A percentile compares a stretch with the other conserved stretches of the same genome.
Conservation (phyloP, 2,888 invertebrate genomes). For the Eristalis tenax region DNA sequence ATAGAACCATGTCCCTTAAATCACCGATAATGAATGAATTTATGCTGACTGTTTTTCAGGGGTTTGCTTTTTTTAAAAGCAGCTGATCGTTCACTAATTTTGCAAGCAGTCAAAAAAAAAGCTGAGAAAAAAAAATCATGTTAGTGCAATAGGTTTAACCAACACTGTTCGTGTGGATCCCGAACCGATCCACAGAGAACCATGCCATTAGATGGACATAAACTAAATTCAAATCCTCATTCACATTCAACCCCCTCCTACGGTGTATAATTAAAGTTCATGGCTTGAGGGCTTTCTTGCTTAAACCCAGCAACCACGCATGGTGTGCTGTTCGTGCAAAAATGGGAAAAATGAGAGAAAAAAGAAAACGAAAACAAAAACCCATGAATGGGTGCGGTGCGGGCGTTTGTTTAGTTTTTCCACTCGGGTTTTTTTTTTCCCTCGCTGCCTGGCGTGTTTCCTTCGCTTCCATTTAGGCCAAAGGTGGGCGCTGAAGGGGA, state of each 20-base stretch:
- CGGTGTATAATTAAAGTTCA: slow-evolving; percentile 64
- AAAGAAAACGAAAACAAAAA: slow-evolving; percentile 6
- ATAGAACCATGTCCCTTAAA: too few species aligned
- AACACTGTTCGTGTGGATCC: background rate
- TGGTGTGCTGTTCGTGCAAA: slow-evolving; percentile 35
- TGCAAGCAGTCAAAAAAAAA: too few species aligned
- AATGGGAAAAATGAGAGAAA: slow-evolving; percentile 10
- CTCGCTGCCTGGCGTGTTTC: slow-evolving; percentile 5
- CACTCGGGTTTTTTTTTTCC: slow-evolving; percentile 3
- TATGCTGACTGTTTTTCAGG: too few species aligned
- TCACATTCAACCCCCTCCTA: slow-evolving; percentile 5
- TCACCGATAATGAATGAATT: too few species aligned
- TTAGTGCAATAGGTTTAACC: background rate
- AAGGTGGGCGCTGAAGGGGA: background rate
- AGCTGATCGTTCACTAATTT: too few species aligned
- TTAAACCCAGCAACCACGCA: slow-evolving; percentile 37
- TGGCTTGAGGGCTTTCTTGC: slow-evolving; percentile 57
- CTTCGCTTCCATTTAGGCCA: slow-evolving; percentile 34
- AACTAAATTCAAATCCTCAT: background rate
- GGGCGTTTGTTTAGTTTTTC: slow-evolving; percentile 48
- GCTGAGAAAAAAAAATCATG: background rate
- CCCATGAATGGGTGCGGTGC: slow-evolving; percentile 45
- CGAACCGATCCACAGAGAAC: background rate
- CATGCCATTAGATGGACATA: background rate
- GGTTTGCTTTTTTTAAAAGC: too few species aligned